These are phyloP conservation scores for Rachycentron canadum DNA, from an alignment of 2,797 vertebrate genomes.

Conservation along the genomic window DNA sequence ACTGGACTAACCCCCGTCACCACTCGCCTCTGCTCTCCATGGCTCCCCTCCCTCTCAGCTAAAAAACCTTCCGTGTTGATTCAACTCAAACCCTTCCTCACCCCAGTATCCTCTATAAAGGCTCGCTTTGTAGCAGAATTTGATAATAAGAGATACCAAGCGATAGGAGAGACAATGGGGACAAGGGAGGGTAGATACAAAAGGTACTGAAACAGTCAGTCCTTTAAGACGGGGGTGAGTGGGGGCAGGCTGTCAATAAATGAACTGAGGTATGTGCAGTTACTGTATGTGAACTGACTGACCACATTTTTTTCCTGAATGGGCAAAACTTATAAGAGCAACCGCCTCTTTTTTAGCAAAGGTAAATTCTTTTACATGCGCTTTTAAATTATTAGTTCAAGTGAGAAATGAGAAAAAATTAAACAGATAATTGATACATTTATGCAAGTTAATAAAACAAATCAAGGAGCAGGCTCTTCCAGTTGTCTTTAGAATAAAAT, in stretches of 20 bases:
- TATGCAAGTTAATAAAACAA: not conserved
- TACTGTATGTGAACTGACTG: constrained; percentile 51
- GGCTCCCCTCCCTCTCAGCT: constrained; percentile 51
- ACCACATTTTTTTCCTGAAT: not conserved
- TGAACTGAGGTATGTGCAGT: not conserved
- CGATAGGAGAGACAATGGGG: constrained; percentile 35
- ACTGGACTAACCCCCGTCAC: constrained; percentile 59
- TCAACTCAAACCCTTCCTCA: constrained; percentile 55
- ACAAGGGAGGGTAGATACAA: constrained; percentile 26
- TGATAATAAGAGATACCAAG: constrained; percentile 42
- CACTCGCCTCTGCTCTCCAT: constrained; percentile 64
- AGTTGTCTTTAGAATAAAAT: not conserved
- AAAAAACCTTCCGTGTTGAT: constrained; percentile 53
- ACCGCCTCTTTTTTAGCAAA: not conserved
- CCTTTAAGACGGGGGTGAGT: not conserved
- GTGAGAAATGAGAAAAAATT: not conserved
- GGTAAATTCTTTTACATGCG: not conserved
- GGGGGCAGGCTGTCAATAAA: constrained; percentile 2
- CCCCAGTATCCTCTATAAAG: constrained; percentile 41
- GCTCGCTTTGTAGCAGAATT: constrained; percentile 50
- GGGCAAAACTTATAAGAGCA: not conserved
- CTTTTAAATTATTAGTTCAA: constrained; percentile 14
- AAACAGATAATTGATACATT: not conserved
- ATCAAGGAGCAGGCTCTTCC: not conserved
- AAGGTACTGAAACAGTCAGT: not conserved